phyloP scores from a whole-genome alignment of 2,113 vertebrate genomes.

The Poeciliopsis retropinna region DNA sequence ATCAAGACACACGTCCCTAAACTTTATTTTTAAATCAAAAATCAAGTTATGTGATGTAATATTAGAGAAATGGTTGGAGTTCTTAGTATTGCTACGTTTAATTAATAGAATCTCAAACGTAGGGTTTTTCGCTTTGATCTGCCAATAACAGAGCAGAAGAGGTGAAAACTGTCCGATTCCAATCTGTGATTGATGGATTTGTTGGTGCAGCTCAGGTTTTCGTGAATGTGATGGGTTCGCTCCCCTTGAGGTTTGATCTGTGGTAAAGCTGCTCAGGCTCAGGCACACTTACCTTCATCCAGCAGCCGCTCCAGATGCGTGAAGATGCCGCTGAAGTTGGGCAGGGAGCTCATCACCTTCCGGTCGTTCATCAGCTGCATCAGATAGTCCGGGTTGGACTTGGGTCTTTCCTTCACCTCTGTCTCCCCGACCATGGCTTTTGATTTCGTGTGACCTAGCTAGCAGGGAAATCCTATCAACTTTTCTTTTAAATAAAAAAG shows the following conservation, averaged over 20 bases:
- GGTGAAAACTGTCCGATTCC: no score
- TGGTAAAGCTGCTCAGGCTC: background rate
- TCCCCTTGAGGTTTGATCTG: background rate
- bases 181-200: no score
- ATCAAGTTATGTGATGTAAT: no score
- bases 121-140: no score
- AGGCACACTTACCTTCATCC: slow-evolving; percentile 91
- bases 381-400: slow-evolving; percentile 96
- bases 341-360: slow-evolving; percentile 97
- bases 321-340: slow-evolving; percentile 99
- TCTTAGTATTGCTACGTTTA: no score
- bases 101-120: no score
- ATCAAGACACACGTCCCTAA: no score
- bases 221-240: background rate
- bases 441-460: slow-evolving; percentile 20
- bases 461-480: background rate
- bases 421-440: slow-evolving; percentile 95
- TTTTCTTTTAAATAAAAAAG: slow-evolving; percentile 3
- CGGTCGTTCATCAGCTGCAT: slow-evolving; percentile 99
- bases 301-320: slow-evolving; percentile 96
- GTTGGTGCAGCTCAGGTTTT: background rate
- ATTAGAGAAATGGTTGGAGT: no score
- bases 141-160: no score
- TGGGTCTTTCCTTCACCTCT: slow-evolving; percentile 97
- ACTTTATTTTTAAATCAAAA: no score